Evolutionary conservation across 2,113 vertebrate species (phyloP), one percentile per base, ranked within the genome.

Genomic region (Gila orcuttii): DNA sequence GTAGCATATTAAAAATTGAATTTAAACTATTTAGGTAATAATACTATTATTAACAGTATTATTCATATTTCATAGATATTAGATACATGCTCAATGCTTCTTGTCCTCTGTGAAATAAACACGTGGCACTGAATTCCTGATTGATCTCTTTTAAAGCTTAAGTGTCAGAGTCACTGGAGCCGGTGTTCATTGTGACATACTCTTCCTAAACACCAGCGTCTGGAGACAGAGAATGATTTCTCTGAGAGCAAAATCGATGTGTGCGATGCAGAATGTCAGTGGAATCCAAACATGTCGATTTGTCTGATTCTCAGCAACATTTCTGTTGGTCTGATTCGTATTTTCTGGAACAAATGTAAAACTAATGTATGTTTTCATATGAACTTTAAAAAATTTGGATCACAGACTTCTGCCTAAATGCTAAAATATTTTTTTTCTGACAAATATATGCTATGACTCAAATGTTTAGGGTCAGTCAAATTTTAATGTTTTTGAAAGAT

Each of bases 211-310:
- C 33, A 62, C 42, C 52, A 82, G 12, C 3, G 55, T 71, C 79
- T 45, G 31, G 47, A 55, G 33, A 62, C 45, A 60, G 5, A 82
- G 10, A 82, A 25, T 45, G 8, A 36, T 59, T 50, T 33, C 45
- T 83, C 28, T 47, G 42, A 85, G 83, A 15, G 57, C 25, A 25
- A 60, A 52, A 85, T 85, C 74, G 11, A 85, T 55, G 39, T 28
- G 25, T 64, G 71, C 33, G 19, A 39, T 25, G 55, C 31, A 78
- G 83, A 78, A 52, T 60, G 77, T 60, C 77, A 60, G 33, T 77
- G 15, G 45, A 76, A 76, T 8, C 10, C 3, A 57, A 79, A 79
- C 52, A n/a, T 39, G 52, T 36, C 21, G 55, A 59, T 79, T 13
- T 39, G 19, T 59, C 76, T 23, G 52, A 79, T 36, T 59, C 15